These are phyloP conservation scores for Ferdinandea cuprea DNA, from an alignment of 2,888 invertebrate genomes.

Conservation along the genomic window DNA sequence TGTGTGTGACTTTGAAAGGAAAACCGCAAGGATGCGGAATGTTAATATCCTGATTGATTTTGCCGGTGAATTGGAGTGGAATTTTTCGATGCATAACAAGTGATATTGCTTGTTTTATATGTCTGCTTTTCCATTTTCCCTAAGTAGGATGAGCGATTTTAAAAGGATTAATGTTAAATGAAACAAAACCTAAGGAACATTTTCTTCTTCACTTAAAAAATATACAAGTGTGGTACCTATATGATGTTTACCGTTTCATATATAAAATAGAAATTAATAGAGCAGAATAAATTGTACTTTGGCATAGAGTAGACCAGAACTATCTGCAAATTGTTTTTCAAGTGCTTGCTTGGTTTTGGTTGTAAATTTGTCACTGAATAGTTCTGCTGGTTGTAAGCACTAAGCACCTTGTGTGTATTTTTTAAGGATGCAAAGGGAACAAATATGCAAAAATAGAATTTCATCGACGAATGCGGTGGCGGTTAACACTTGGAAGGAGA, in stretches of 20 bases:
- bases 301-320: background rate
- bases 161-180: conserved; percentile 63
- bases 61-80: conserved; percentile 65
- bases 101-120: conserved; percentile 51
- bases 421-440: too few relatives aligned
- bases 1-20: conserved; percentile 14
- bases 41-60: conserved; percentile 72
- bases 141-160: conserved; percentile 42
- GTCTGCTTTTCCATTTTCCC: conserved; percentile 14
- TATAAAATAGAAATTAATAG: conserved; percentile 42
- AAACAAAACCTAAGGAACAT: conserved; percentile 39
- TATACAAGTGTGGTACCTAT: conserved; percentile 2
- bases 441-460: too few relatives aligned
- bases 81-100: conserved; percentile 64
- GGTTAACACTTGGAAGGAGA: too few relatives aligned
- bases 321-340: background rate
- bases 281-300: conserved; percentile 18
- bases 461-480: too few relatives aligned
- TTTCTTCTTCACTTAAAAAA: conserved; percentile 5
- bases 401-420: too few relatives aligned
- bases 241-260: conserved; percentile 43
- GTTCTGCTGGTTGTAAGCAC: too few relatives aligned
- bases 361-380: too few relatives aligned
- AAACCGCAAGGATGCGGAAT: conserved; percentile 65
- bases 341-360: too few relatives aligned